phyloP scores from a whole-genome alignment of 2,797 vertebrate genomes.

The Distichodus sexfasciatus region DNA sequence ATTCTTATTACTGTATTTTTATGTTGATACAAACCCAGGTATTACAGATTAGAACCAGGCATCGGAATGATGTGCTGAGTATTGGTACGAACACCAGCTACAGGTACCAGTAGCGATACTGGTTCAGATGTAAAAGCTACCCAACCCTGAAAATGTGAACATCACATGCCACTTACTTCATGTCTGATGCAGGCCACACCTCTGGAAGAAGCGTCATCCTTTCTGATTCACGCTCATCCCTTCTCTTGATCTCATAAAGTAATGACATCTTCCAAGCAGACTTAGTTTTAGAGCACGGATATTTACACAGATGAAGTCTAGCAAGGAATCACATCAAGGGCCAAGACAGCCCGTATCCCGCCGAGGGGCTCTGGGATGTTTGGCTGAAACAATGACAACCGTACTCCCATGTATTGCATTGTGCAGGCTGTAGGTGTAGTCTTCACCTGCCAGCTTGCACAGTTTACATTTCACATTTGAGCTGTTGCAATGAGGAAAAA shows the following conservation, averaged over 20 bases:
- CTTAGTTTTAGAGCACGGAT: constrained; percentile 56
- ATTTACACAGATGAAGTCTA: constrained; percentile 82
- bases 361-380: constrained; percentile 65
- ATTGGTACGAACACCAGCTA: too few species aligned
- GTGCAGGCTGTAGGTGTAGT: constrained; percentile 79
- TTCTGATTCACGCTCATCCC: not conserved
- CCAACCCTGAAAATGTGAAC: too few species aligned
- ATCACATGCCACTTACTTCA: constrained; percentile 64
- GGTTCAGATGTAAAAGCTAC: too few species aligned
- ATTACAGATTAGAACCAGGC: too few species aligned
- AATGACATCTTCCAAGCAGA: not conserved
- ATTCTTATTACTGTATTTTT: too few species aligned
- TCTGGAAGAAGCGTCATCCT: constrained; percentile 60
- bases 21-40: too few species aligned
- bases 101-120: too few species aligned
- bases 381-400: constrained; percentile 67
- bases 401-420: constrained; percentile 73
- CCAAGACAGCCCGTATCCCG: constrained; percentile 65
- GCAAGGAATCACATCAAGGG: constrained; percentile 72
- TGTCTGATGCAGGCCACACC: constrained; percentile 84
- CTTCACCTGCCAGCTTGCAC: constrained; percentile 60
- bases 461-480: too few species aligned
- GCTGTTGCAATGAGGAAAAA: too few species aligned
- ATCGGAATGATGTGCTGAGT: too few species aligned
- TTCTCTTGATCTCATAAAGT: not conserved